These are phyloP conservation scores for Drosophila quadrilineata DNA, from an alignment of 1,140 invertebrate genomes.

Conservation along the genomic window DNA sequence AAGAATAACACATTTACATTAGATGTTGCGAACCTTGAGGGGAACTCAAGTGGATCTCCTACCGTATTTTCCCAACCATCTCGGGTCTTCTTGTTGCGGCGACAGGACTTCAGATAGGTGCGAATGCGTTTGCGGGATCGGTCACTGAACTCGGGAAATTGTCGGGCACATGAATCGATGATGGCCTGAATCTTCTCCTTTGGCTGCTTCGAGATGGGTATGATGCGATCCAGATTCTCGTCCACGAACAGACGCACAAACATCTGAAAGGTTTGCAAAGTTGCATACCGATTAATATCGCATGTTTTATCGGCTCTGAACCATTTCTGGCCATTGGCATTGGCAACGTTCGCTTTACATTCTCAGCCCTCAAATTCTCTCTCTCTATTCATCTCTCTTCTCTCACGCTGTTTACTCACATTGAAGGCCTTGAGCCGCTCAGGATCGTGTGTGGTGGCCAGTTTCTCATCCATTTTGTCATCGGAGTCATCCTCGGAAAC, in stretches of 20 bases:
- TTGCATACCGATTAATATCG: neutral
- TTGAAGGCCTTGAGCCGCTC: conserved; percentile 98
- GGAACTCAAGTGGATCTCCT: too few relatives aligned
- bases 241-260: conserved; percentile 98
- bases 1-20: neutral
- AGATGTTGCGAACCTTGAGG: neutral
- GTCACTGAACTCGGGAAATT: conserved; percentile 98
- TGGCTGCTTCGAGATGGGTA: conserved; percentile 98
- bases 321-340: conserved; percentile 33
- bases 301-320: neutral
- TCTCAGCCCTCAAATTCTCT: conserved; percentile 26
- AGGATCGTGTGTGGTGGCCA: conserved; percentile 91
- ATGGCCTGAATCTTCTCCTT: conserved; percentile 99
- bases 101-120: conserved; percentile 97
- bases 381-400: conserved; percentile 20
- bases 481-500: conserved; percentile 95
- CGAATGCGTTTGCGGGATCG: conserved; percentile 95
- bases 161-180: conserved; percentile 96
- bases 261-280: conserved; percentile 90
- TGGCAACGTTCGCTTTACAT: conserved; percentile 77
- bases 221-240: conserved; percentile 97
- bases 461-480: conserved; percentile 91
- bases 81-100: conserved; percentile 94
- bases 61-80: conserved; percentile 84
- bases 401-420: conserved; percentile 85